Conservation (phyloP, 1,140 invertebrate species). For the Drosophila erecta region DNA sequence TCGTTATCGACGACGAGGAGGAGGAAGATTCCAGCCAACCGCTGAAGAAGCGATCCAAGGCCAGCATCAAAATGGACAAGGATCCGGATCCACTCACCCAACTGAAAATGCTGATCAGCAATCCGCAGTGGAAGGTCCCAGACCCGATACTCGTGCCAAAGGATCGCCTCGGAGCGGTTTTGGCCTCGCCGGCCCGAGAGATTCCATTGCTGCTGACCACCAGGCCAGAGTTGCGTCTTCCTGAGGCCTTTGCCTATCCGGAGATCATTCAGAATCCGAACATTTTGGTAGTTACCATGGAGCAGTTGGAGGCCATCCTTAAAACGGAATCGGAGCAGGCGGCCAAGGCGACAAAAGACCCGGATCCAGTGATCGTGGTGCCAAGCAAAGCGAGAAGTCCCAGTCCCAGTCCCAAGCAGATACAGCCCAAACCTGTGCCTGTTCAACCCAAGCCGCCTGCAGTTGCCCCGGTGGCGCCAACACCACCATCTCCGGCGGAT, state of each 20-base stretch:
- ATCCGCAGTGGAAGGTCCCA: slow-evolving; percentile 89
- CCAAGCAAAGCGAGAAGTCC: slow-evolving; percentile 41
- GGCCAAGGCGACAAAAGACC: slow-evolving; percentile 47
- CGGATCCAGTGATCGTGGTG: slow-evolving; percentile 28
- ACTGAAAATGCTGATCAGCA: slow-evolving; percentile 89
- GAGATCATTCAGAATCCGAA: slow-evolving; percentile 91
- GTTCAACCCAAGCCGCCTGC: slow-evolving; percentile 23
- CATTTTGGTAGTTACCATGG: slow-evolving; percentile 90
- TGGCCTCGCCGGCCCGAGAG: slow-evolving; percentile 90
- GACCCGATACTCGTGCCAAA: slow-evolving; percentile 92
- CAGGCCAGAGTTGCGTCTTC: slow-evolving; percentile 89
- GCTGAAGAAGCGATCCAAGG: slow-evolving; percentile 85
- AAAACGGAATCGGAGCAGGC: slow-evolving; percentile 85
- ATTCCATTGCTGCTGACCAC: slow-evolving; percentile 90
- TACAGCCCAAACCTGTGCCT: slow-evolving; percentile 24
- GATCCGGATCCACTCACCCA: slow-evolving; percentile 89
- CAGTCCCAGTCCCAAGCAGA: slow-evolving; percentile 50
- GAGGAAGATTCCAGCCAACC: slow-evolving; percentile 86
- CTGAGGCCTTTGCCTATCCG: slow-evolving; percentile 89
- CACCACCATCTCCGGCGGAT: slow-evolving; percentile 69
- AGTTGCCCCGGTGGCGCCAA: slow-evolving; percentile 26
- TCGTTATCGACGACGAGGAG: slow-evolving; percentile 75
- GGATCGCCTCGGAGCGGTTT: slow-evolving; percentile 88
- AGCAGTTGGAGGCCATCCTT: slow-evolving; percentile 90
- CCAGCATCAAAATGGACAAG: slow-evolving; percentile 80